Evolutionary conservation across 2,113 vertebrate genomes (phyloP).

Genomic region (Prinia subflava): DNA sequence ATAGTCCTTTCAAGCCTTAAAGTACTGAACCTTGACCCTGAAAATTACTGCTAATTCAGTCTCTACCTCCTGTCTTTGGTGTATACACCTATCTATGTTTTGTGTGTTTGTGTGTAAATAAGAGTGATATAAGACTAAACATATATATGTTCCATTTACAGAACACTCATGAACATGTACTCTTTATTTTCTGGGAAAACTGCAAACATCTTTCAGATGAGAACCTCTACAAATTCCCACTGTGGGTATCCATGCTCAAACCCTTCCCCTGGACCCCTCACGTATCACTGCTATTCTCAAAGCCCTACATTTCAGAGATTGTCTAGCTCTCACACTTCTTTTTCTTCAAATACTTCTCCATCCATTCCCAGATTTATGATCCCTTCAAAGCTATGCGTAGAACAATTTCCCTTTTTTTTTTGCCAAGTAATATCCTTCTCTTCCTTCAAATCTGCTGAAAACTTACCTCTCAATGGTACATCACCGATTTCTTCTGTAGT

Average conservation of each 20-base stretch:
- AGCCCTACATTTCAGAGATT: not conserved
- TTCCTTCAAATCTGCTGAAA: not conserved
- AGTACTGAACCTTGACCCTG: not conserved
- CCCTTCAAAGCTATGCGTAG: not conserved
- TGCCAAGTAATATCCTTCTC: not conserved
- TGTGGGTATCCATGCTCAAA: not conserved
- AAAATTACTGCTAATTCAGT: not conserved
- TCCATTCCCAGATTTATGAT: not conserved
- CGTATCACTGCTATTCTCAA: not conserved
- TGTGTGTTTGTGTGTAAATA: not conserved
- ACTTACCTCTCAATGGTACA: not conserved
- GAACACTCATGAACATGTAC: not conserved
- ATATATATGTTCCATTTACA: not conserved
- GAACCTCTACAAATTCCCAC: not conserved
- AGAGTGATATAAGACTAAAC: not conserved
- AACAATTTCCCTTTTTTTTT: not conserved
- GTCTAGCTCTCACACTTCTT: not conserved
- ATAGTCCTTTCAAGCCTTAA: not conserved
- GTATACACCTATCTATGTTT: not conserved
- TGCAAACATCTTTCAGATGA: not conserved
- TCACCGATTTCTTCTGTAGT: not conserved
- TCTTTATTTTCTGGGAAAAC: not conserved
- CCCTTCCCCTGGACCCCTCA: not conserved
- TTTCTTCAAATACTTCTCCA: not conserved
- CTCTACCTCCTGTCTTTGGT: not conserved